A percentile compares a stretch with the other conserved stretches of the same genome.
Conservation (phyloP, 2,113 vertebrate genomes). For the Chionis minor region DNA sequence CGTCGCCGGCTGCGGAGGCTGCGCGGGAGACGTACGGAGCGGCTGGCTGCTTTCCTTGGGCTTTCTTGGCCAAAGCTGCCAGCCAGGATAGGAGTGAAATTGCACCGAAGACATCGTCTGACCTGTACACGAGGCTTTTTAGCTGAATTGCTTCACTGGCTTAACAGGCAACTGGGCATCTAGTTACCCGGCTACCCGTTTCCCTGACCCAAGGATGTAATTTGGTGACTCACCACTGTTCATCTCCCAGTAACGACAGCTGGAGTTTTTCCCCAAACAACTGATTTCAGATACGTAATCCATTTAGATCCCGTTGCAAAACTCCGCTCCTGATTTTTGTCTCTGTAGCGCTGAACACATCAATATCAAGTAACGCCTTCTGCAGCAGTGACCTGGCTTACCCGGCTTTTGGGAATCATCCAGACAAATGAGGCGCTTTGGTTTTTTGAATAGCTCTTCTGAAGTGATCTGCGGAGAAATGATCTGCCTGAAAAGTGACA, state of each 20-base stretch:
- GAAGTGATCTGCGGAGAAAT: not conserved
- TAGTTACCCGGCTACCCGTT: not conserved
- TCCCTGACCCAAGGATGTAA: not conserved
- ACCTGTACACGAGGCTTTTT: not conserved
- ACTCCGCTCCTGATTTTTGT: not conserved
- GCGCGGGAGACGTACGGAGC: rapidly evolving
- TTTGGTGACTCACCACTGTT: not conserved
- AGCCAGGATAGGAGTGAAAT: not conserved
- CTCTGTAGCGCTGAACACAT: not conserved
- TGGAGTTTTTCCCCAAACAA: constrained; percentile 9
- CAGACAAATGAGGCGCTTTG: not conserved
- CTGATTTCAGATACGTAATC: not conserved
- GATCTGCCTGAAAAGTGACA: not conserved
- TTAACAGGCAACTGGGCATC: not conserved
- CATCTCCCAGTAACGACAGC: not conserved
- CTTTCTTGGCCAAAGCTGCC: not conserved
- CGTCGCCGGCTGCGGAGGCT: not conserved
- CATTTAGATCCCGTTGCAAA: not conserved
- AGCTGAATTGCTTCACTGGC: not conserved
- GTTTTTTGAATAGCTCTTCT: not conserved
- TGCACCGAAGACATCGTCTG: not conserved
- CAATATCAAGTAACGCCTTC: not conserved
- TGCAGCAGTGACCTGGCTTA: constrained; percentile 13
- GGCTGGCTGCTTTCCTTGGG: not conserved
- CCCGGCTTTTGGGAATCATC: not conserved